Conservation (phyloP, 2,888 invertebrate genomes). For the Ectobius pallidus region DNA sequence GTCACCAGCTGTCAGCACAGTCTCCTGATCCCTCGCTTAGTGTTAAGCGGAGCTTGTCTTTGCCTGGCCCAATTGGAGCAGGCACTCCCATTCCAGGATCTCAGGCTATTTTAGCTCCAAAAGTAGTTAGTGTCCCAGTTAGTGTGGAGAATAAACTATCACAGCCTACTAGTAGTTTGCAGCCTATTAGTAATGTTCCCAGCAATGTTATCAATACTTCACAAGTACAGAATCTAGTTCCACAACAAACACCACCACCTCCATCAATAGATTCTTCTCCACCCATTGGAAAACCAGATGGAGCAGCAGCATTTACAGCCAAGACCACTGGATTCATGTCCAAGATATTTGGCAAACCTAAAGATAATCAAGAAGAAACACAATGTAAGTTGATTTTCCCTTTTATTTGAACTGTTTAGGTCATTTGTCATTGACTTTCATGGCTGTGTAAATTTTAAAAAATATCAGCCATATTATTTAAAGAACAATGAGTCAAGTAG, state of each 20-base stretch:
- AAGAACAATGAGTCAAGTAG: too few relatives aligned
- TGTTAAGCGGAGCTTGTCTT: conserved; percentile 43
- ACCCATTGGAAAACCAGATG: neutral
- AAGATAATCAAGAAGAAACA: conserved; percentile 41
- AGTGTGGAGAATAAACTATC: neutral
- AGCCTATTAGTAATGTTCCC: neutral
- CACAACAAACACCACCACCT: neutral
- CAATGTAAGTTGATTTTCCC: conserved; percentile 20
- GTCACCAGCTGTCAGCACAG: conserved; percentile 49
- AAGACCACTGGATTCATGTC: conserved; percentile 43
- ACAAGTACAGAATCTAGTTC: neutral
- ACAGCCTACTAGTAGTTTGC: neutral
- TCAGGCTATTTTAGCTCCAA: conserved; percentile 36
- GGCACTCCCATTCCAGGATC: conserved; percentile 54
- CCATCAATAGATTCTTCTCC: neutral
- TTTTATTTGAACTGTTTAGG: too few relatives aligned
- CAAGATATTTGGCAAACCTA: conserved; percentile 45
- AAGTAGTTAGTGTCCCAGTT: neutral
- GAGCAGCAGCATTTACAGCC: neutral
- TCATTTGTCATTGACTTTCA: too few relatives aligned
- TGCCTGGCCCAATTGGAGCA: conserved; percentile 53
- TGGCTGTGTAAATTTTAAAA: too few relatives aligned
- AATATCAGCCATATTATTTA: too few relatives aligned
- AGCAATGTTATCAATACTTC: neutral
- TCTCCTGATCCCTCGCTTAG: conserved; percentile 52